Evolutionary conservation across 1,140 invertebrate genomes (phyloP).

Genomic region (Palaemon carinicauda): DNA sequence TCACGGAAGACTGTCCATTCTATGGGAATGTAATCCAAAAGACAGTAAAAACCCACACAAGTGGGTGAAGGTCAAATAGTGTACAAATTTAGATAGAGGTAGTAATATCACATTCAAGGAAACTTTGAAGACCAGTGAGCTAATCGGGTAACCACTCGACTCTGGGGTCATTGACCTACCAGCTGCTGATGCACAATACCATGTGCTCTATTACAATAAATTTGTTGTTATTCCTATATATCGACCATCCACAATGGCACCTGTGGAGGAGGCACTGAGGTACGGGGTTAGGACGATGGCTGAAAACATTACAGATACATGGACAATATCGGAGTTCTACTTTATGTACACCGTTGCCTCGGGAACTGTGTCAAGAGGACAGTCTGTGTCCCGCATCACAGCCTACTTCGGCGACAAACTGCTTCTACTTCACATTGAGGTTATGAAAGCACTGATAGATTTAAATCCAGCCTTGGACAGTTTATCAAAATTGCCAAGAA

Average conservation of each 20-base stretch:
- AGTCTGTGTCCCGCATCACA: not conserved
- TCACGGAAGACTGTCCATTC: not conserved
- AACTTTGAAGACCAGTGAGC: not conserved
- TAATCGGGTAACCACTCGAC: not conserved
- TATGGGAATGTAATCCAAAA: conserved; percentile 1
- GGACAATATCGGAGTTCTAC: not conserved
- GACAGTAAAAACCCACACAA: conserved; percentile 3
- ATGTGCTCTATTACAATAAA: not conserved
- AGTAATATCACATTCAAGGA: not conserved
- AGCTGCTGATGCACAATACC: not conserved
- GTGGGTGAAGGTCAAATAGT: not conserved
- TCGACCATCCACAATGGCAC: not conserved
- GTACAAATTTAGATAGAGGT: not conserved
- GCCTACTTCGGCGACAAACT: not conserved
- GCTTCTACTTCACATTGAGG: no score
- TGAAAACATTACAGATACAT: no score
- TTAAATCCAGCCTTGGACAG: no score
- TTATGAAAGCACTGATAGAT: no score
- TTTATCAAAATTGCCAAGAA: no score
- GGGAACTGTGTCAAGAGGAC: conserved; percentile 1
- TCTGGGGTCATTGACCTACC: conserved; percentile 1
- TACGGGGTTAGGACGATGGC: no score
- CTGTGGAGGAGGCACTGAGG: not conserved
- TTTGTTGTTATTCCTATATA: not conserved
- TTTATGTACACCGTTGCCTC: no score